Evolutionary conservation across 2,797 vertebrate species (phyloP), one percentile per base, ranked within the genome.

Genomic region (Sarcophilus harrisii): DNA sequence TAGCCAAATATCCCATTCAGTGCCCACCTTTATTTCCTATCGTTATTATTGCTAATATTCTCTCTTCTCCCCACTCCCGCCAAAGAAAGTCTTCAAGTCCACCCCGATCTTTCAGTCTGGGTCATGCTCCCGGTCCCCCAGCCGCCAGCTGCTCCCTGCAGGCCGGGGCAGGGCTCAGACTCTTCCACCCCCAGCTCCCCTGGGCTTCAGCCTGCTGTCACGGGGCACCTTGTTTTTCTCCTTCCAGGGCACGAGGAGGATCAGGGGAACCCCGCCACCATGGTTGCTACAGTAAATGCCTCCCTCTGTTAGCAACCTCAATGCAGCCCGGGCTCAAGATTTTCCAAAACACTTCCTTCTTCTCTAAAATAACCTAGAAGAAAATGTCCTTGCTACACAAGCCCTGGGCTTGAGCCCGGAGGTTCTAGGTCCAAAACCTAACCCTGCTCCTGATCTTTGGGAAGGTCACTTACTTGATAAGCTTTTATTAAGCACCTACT

Each of bases 241-340:
- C 96, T 91, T 91, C 58, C 73, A 93, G 87, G 95, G 95, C 54
- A 55, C 58, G 32, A 91, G 95, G 94, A 95, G 58, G 94, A 93
- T 54, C 66, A 58, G 55, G 81, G 38, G 57, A 94, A 90, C 49
- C 73, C 59, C 32, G 93, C 18, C 93, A 90, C 52, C 52, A 32
- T 29, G 54, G 93, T 92, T 96, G 95, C 95, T 90, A 93, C 24
- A 92, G 96, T 92, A 96, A 96, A 95, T 60, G 0, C 66, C 90
- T 90, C 95, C 59, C 90, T 96, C 91, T 52, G 73, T 93, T 94
- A 96, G 92, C 91, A 92, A 96, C 94, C 30, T 54, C 18, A 38
- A 90, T 87, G 93, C 49, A 16, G 45, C 27, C 38, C 57, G 29
- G 28, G 92, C 28, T 94, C 92, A 93, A 91, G 93, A 95, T 97